phyloP scores from a whole-genome alignment of 2,113 vertebrate species.

The Chiloscyllium plagiosum region DNA sequence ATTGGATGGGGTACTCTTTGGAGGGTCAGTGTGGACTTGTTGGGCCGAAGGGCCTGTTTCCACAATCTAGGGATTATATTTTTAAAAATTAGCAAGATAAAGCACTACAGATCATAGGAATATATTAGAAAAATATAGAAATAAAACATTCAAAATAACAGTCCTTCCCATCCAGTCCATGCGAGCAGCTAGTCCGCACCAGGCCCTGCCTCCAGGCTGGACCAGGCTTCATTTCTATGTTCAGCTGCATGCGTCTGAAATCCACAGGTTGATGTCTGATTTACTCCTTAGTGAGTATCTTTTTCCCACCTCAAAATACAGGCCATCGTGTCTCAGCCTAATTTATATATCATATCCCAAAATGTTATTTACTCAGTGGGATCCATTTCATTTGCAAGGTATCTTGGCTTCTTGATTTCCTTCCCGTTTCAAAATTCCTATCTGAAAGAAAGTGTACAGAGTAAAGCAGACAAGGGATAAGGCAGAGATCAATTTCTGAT shows the following conservation, averaged over 20 bases:
- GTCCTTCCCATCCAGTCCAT: too few relatives aligned
- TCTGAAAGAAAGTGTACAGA: background rate
- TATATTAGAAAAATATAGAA: too few relatives aligned
- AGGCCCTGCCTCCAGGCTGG: too few relatives aligned
- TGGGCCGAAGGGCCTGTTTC: too few relatives aligned
- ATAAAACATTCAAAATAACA: too few relatives aligned
- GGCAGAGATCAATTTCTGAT: background rate
- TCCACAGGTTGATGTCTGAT: background rate
- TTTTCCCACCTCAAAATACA: background rate
- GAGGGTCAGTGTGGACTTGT: too few relatives aligned
- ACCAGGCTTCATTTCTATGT: background rate
- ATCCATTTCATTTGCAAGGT: background rate
- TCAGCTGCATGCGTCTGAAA: background rate
- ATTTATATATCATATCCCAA: background rate
- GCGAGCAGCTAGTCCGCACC: too few relatives aligned
- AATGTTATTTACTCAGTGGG: background rate
- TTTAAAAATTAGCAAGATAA: too few relatives aligned
- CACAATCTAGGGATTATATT: too few relatives aligned
- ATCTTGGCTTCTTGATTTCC: background rate
- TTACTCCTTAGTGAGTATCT: too few relatives aligned
- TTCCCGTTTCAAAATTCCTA: conserved; percentile 2
- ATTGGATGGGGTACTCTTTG: too few relatives aligned
- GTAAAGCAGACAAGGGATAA: background rate
- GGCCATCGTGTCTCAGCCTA: background rate
- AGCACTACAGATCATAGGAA: too few relatives aligned